Evolutionary conservation across 1,140 invertebrate genomes (phyloP).

Genomic region (Bombus consobrinus): DNA sequence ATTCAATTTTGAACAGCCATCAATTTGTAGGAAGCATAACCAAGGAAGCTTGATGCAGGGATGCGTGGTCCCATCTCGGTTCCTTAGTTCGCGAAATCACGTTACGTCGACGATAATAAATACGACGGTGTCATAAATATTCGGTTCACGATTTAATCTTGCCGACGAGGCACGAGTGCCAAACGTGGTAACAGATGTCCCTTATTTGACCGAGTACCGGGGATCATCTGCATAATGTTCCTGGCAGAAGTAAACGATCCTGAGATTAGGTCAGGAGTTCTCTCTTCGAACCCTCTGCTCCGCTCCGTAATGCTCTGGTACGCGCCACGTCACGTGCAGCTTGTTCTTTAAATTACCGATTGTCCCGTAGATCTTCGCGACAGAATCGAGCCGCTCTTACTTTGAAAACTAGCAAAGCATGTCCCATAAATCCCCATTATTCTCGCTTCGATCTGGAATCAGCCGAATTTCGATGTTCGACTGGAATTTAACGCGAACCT

Average conservation of each 20-base stretch:
- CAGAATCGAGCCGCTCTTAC: background rate
- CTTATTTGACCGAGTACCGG: constrained; percentile 47
- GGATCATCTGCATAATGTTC: constrained; percentile 55
- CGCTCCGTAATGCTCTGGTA: background rate
- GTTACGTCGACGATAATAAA: constrained; percentile 41
- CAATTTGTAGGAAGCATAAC: background rate
- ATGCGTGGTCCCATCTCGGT: background rate
- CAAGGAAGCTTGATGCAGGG: background rate
- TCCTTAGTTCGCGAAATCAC: constrained; percentile 6
- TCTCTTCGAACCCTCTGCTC: background rate
- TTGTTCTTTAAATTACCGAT: constrained; percentile 50
- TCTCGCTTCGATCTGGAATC: constrained; percentile 25
- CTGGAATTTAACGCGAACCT: background rate
- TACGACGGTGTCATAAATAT: constrained; percentile 62
- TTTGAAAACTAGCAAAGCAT: constrained; percentile 2
- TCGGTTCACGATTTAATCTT: constrained; percentile 60
- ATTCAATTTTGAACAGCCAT: background rate
- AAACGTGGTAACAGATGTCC: constrained; percentile 45
- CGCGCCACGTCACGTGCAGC: constrained; percentile 31
- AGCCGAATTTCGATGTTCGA: constrained; percentile 18
- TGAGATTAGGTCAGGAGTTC: constrained; percentile 52
- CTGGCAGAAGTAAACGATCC: constrained; percentile 49
- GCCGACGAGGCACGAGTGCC: constrained; percentile 40
- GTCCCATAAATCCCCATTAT: constrained; percentile 26
- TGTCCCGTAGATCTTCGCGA: constrained; percentile 28